Evolutionary conservation across 2,113 vertebrate species (phyloP), one percentile per base, ranked within the genome.

Genomic region (Centropus unirufus): DNA sequence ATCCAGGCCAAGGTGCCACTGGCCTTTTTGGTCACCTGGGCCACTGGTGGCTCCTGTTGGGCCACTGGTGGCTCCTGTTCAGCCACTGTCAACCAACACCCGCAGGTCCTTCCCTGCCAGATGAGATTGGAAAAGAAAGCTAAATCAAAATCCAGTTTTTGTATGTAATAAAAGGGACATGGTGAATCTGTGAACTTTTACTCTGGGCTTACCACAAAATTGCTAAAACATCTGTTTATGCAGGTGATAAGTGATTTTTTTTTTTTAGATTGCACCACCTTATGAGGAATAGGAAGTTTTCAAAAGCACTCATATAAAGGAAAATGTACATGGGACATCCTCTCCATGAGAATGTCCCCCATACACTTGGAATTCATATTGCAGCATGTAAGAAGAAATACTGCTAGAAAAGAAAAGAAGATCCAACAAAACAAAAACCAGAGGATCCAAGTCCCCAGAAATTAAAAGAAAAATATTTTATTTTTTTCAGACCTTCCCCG

Each of bases 161-260:
- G 6, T 27, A 32, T 0, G 2, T 16, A 85, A 62, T 22, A 66
- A 76, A 36, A 66, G 4, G 14, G 3, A 51, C 2, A 12, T 0
- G 0, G 2, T 42, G 4, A n/a, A 27, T 40, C 21, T 78, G 14
- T 0, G 46, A 5, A 11, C 2, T 76, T 36, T 57, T 36, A 15
- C 34, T 57, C 12, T 69, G 29, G 8, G 21, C 27, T 93, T n/a
- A 44, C 36, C 27, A 57, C 27, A 70, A 58, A 66, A 6, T 11
- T 79, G 42, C 67, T 66, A 36, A 46, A 32, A 22, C 2, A 24
- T 26, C 34, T 73, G 15, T 49, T 19, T 36, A 19, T 30, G 27
- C 21, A 63, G 39, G 27, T 36, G 47, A 32, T 10, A 68, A 67
- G 59, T 14, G 9, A 39, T 36, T 2, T 4, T 7, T 49, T 7